Conservation (phyloP, 2,797 vertebrate genomes). For the Rhabdomys pumilio region DNA sequence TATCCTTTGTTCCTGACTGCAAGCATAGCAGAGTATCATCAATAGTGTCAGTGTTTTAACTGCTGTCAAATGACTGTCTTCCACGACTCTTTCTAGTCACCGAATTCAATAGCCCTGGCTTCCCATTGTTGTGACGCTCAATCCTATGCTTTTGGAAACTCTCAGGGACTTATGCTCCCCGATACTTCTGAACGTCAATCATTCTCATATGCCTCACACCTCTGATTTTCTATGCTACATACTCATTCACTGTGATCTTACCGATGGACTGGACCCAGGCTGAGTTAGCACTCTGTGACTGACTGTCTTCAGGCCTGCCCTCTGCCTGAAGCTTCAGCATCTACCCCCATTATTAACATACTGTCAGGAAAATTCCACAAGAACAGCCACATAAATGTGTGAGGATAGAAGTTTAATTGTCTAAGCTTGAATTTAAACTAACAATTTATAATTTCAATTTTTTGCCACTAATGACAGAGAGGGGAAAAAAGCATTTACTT, state of each 20-base stretch:
- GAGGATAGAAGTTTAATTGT: background rate
- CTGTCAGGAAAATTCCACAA: background rate
- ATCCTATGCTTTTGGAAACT: constrained; percentile 13
- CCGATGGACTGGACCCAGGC: background rate
- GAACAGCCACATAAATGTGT: background rate
- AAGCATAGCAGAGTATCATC: background rate
- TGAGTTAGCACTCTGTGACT: background rate
- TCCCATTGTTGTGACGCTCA: background rate
- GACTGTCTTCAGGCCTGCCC: background rate
- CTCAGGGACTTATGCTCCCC: background rate
- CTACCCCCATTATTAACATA: background rate
- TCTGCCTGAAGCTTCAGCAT: background rate
- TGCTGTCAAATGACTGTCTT: constrained; percentile 49
- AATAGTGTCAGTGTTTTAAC: background rate
- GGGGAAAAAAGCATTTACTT: constrained; percentile 46
- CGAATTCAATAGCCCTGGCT: background rate
- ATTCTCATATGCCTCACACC: background rate
- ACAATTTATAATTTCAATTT: background rate
- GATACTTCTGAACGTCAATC: background rate
- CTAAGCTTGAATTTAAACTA: constrained; percentile 5
- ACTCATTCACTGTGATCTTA: background rate
- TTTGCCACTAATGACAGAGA: constrained; percentile 9
- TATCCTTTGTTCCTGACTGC: background rate
- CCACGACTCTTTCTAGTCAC: background rate
- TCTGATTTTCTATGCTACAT: background rate